A percentile compares a stretch with the other conserved stretches of the same genome.
Conservation (phyloP, 2,888 invertebrate genomes). For the Pelosia muscerda region DNA sequence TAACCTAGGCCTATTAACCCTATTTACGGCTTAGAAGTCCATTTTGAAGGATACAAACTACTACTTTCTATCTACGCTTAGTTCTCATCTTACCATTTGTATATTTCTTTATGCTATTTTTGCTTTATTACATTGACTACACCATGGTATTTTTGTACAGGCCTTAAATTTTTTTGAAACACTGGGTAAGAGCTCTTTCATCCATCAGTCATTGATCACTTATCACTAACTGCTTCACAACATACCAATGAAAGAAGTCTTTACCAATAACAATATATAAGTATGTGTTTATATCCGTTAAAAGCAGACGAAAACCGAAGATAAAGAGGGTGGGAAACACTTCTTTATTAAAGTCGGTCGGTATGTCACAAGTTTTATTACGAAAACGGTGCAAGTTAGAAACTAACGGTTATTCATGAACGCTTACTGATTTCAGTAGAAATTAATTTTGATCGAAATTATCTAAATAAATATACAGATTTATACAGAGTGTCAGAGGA, state of each 20-base stretch:
- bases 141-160: too few relatives aligned
- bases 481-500: too few relatives aligned
- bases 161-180: too few relatives aligned
- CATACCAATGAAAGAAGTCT: background rate
- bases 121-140: too few relatives aligned
- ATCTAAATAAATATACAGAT: background rate
- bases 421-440: background rate
- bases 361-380: conserved; percentile 4
- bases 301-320: background rate
- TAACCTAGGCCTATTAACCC: too few relatives aligned
- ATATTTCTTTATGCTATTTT: too few relatives aligned
- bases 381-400: background rate
- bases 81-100: too few relatives aligned
- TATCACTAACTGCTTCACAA: background rate
- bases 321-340: background rate
- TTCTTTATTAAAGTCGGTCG: conserved; percentile 4
- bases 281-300: background rate
- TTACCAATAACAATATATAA: background rate
- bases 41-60: too few relatives aligned
- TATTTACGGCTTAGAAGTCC: too few relatives aligned
- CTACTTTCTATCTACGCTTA: too few relatives aligned
- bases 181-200: background rate
- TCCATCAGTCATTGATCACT: background rate
- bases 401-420: background rate
- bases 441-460: background rate